These are phyloP conservation scores for Elysia crispata DNA, from an alignment of 2,888 invertebrate genomes.

Conservation along the genomic window DNA sequence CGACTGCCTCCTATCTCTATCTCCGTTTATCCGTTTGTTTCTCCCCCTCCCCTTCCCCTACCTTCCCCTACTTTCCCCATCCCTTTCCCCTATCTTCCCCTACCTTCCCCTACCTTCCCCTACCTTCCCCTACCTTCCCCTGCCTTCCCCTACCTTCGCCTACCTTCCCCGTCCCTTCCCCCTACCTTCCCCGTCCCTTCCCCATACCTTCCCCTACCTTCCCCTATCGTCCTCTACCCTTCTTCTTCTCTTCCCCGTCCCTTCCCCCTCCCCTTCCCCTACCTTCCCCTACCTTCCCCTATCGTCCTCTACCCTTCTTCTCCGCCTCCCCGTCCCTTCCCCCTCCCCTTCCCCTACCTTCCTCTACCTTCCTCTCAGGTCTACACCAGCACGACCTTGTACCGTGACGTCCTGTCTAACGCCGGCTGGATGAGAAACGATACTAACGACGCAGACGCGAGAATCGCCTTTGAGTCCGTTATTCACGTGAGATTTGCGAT, in stretches of 20 bases:
- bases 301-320: too few relatives aligned
- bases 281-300: too few relatives aligned
- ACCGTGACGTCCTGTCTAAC: slow-evolving; percentile 63
- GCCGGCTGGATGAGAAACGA: slow-evolving; percentile 71
- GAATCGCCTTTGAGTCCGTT: slow-evolving; percentile 71
- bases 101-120: too few relatives aligned
- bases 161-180: background rate
- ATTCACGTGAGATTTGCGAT: slow-evolving; percentile 66
- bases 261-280: too few relatives aligned
- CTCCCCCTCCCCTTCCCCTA: background rate
- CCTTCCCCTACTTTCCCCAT: background rate
- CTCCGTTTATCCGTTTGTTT: too few relatives aligned
- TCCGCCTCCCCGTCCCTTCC: background rate
- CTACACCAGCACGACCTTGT: slow-evolving; percentile 62
- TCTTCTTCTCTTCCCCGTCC: too few relatives aligned
- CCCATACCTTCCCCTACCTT: background rate
- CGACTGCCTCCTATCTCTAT: too few relatives aligned
- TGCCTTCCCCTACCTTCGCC: background rate
- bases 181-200: background rate
- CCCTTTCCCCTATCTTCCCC: background rate
- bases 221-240: background rate
- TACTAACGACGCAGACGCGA: slow-evolving; percentile 66
- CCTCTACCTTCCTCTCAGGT: too few relatives aligned
- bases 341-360: background rate
- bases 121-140: too few relatives aligned